phyloP scores from a whole-genome alignment of 2,888 invertebrate species.

The Pseudolycoriella hygida region DNA sequence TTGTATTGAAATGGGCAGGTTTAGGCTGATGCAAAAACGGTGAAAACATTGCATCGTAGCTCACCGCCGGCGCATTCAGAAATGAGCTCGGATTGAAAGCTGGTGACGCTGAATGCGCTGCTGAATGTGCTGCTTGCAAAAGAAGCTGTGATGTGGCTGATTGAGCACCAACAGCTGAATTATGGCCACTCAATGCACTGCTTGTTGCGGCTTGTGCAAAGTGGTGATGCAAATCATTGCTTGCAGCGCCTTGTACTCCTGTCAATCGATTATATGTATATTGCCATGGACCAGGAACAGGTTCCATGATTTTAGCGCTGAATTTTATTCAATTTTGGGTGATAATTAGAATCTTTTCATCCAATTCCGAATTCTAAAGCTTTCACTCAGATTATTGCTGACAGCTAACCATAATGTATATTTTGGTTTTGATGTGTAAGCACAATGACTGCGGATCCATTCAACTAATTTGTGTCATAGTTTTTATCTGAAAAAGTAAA shows the following conservation, averaged over 20 bases:
- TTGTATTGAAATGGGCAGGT: constrained; percentile 50
- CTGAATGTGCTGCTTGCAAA: constrained; percentile 41
- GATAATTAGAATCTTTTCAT: too few species aligned
- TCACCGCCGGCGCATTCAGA: constrained; percentile 54
- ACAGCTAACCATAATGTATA: too few species aligned
- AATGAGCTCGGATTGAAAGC: constrained; percentile 55
- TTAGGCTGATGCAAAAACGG: constrained; percentile 68
- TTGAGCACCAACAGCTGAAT: constrained; percentile 19
- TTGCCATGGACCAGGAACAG: constrained; percentile 68
- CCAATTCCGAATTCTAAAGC: too few species aligned
- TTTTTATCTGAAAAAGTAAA: too few species aligned
- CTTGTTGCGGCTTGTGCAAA: constrained; percentile 32
- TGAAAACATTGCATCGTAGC: constrained; percentile 67
- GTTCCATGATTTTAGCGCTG: constrained; percentile 45
- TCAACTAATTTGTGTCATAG: too few species aligned
- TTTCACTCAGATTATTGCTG: too few species aligned
- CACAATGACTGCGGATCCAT: too few species aligned
- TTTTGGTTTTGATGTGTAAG: too few species aligned
- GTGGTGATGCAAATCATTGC: constrained; percentile 50
- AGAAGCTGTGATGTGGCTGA: constrained; percentile 49
- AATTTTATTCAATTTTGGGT: too few species aligned
- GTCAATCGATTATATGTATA: constrained; percentile 70
- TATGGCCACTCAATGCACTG: constrained; percentile 19
- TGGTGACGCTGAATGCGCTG: constrained; percentile 42
- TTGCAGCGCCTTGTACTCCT: constrained; percentile 48